Evolutionary conservation across 1,140 invertebrate genomes (phyloP).

Genomic region (Ips nitidus): DNA sequence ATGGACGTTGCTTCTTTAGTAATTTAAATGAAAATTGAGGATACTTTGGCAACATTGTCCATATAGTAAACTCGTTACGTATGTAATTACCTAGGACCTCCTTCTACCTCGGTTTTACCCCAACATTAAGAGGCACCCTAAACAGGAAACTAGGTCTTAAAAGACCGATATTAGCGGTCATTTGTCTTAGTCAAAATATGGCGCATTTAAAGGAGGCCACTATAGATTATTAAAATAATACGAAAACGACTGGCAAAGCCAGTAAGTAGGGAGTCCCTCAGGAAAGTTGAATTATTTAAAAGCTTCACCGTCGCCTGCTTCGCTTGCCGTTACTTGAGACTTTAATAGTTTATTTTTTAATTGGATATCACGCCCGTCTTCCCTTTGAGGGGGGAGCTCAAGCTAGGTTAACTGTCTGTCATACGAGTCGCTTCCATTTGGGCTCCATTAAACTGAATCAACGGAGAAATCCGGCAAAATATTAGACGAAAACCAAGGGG

Average conservation of each 20-base stretch:
- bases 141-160: too few relatives aligned
- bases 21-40: too few relatives aligned
- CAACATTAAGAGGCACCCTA: too few relatives aligned
- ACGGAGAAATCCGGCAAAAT: slow-evolving; percentile 25
- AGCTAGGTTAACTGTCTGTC: slow-evolving; percentile 39
- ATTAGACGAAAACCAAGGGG: slow-evolving; percentile 22
- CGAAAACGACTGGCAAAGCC: slow-evolving; percentile 1
- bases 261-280: slow-evolving; percentile 2
- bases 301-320: slow-evolving; percentile 2
- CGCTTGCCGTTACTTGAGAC: slow-evolving; percentile 32
- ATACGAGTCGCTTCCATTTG: slow-evolving; percentile 41
- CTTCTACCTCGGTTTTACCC: too few relatives aligned
- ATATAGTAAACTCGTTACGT: too few relatives aligned
- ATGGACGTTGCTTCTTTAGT: too few relatives aligned
- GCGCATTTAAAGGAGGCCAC: too few relatives aligned
- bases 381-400: not conserved
- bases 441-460: slow-evolving; percentile 23
- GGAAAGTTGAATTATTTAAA: slow-evolving; percentile 19
- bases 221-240: not conserved
- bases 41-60: too few relatives aligned
- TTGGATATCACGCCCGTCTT: slow-evolving; percentile 40
- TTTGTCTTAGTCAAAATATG: too few relatives aligned
- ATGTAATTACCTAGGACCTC: too few relatives aligned
- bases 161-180: too few relatives aligned
- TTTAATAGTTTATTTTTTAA: slow-evolving; percentile 47